A percentile compares a stretch with the other conserved stretches of the same genome.
Evolutionary conservation across 2,888 invertebrate species (phyloP).

Genomic region (Crossocerus cetratus): DNA sequence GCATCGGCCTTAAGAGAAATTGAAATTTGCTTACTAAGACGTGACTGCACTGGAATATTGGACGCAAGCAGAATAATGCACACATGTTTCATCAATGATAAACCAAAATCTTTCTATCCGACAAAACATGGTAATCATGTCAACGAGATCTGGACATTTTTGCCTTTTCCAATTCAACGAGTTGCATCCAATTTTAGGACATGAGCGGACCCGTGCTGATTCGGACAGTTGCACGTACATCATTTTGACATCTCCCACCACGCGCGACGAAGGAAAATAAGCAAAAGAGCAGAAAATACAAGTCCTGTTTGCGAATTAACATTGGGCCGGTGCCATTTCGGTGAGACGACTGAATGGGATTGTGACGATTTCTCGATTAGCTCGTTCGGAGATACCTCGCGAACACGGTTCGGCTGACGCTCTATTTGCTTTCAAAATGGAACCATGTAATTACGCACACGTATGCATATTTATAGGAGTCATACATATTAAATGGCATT

Average conservation of each 20-base stretch:
- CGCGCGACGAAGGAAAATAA: neutral
- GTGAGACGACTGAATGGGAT: conserved; percentile 43
- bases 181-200: conserved; percentile 27
- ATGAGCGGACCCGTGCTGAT: conserved; percentile 28
- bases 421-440: conserved; percentile 48
- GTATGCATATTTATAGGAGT: conserved; percentile 8
- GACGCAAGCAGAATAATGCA: too few relatives aligned
- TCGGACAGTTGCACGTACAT: conserved; percentile 9
- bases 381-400: conserved; percentile 29
- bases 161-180: conserved; percentile 12
- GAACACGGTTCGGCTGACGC: conserved; percentile 30
- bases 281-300: conserved; percentile 38
- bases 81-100: too few relatives aligned
- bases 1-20: too few relatives aligned
- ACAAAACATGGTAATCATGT: too few relatives aligned
- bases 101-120: too few relatives aligned
- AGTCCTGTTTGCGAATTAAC: neutral
- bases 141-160: too few relatives aligned
- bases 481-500: conserved; percentile 30
- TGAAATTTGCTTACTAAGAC: too few relatives aligned
- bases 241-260: too few relatives aligned
- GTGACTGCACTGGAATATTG: too few relatives aligned
- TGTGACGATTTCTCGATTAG: conserved; percentile 50
- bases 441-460: conserved; percentile 26
- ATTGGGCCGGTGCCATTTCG: conserved; percentile 40